Evolutionary conservation across 2,888 invertebrate genomes (phyloP).

Genomic region (Baronia brevicornis): DNA sequence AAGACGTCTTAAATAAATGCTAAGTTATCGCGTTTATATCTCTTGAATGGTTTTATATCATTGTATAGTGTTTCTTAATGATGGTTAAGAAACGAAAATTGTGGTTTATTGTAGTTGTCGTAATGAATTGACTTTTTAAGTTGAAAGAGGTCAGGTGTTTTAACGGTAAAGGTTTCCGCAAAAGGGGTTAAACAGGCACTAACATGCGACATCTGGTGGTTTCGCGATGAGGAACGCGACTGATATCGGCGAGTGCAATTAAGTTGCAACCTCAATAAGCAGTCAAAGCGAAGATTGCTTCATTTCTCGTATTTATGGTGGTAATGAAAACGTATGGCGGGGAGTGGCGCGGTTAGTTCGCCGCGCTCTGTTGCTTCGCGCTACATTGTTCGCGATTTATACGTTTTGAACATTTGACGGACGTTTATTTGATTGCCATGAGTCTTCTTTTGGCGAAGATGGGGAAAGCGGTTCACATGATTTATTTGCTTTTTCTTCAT

Average conservation of each 20-base stretch:
- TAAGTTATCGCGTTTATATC: too few relatives aligned
- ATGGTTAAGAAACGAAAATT: too few relatives aligned
- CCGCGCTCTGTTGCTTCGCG: constrained; percentile 29
- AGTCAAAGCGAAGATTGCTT: constrained; percentile 33
- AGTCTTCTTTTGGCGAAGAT: too few relatives aligned
- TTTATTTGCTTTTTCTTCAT: too few relatives aligned
- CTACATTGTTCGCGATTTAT: too few relatives aligned
- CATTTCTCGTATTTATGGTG: constrained; percentile 33
- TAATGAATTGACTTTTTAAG: too few relatives aligned
- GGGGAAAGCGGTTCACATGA: too few relatives aligned
- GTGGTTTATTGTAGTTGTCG: constrained; percentile 3
- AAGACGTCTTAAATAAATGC: too few relatives aligned
- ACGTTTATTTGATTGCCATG: too few relatives aligned
- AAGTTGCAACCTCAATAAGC: constrained; percentile 43
- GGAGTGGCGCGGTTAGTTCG: constrained; percentile 35
- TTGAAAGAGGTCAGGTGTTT: too few relatives aligned
- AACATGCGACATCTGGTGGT: not conserved
- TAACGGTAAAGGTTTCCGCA: not conserved
- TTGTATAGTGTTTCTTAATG: constrained; percentile 3
- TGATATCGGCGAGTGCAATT: constrained; percentile 37
- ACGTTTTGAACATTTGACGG: too few relatives aligned
- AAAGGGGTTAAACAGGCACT: not conserved
- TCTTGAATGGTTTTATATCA: too few relatives aligned
- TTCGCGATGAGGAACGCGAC: constrained; percentile 10
- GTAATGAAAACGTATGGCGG: constrained; percentile 51